Conservation (phyloP, 2,113 vertebrate species). For the Cryptomyrus ogoouensis region DNA sequence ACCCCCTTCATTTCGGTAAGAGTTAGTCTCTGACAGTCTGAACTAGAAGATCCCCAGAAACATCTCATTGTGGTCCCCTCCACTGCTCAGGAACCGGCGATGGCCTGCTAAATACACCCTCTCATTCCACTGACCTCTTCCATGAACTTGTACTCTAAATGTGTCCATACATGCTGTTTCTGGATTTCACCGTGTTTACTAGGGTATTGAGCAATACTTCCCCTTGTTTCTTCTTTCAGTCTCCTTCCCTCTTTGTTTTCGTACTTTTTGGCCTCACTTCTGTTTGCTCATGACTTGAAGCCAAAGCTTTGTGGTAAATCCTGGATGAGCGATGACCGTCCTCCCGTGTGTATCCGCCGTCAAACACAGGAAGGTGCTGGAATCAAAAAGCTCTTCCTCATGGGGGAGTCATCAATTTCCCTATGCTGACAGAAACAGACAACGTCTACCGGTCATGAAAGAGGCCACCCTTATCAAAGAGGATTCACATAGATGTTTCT, state of each 20-base stretch:
- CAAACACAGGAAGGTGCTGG: constrained; percentile 36
- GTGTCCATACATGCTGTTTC: neutral
- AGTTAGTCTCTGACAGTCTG: neutral
- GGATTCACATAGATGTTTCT: neutral
- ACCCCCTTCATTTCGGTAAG: neutral
- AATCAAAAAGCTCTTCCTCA: constrained; percentile 32
- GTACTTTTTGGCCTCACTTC: neutral
- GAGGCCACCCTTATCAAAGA: constrained; percentile 18
- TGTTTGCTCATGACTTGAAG: neutral
- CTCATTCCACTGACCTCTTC: neutral
- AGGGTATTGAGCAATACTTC: neutral
- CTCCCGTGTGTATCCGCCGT: constrained; percentile 19
- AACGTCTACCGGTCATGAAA: constrained; percentile 5
- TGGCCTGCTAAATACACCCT: neutral
- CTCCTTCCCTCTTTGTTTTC: neutral
- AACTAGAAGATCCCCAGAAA: neutral
- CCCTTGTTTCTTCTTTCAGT: neutral
- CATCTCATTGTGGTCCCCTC: neutral
- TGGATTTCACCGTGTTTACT: neutral
- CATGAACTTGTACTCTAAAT: neutral
- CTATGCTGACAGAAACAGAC: constrained; percentile 30
- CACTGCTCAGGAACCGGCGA: neutral
- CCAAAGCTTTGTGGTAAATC: neutral
- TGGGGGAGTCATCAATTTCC: constrained; percentile 19
- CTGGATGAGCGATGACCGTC: constrained; percentile 18